Base-by-base conservation (phyloP, 2,888 invertebrate genomes). In the Hermodice carunculata region DNA sequence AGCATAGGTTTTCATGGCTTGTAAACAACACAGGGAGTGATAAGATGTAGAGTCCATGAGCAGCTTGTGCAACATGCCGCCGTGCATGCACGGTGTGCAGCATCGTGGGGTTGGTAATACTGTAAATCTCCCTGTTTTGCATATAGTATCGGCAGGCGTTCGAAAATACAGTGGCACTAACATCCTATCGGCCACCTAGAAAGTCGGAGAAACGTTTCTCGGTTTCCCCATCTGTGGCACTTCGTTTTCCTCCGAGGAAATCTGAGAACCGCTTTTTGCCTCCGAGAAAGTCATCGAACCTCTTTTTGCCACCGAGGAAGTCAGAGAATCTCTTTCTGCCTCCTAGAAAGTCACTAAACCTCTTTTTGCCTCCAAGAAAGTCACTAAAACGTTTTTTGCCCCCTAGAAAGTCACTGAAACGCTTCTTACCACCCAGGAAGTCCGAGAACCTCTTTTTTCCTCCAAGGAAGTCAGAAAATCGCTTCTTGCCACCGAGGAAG, bases 301-400 rank as follows among this genome's bases (percentile, higher is more conserved):
- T 42, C 46, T 59, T 58, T 52, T 67, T 67, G 37, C 67, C 67
- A 17, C 67, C 67, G 11, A 67, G 61, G 24, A 64, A 67, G 37
- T 67, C 67, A n/a, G 64, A 64, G 53, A 67, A 67, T 22, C 67
- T 37, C 52, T 67, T 67, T 46, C 64, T 64, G 19, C 64, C 64
- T 31, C 64, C 64, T 14, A 64, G 57, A 48, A 64, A 64, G 44
- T 67, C 67, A 11, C 51, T 51, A 32, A 62, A 66, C 2, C 61
- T 29, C 51, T 61, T 57, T 52, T 62, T 63, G 22, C 61, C 61
- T 14, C 61, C 61, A 14, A 61, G 32, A 54, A 61, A 61, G 24
- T 61, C 61, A 28, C 48, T 32, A 42, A 52, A 61, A 3, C 61
- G 42, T 24, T 61, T 61, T 32, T 52, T 57, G 11, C 67, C 67